Evolutionary conservation across 2,113 vertebrate genomes (phyloP).

Genomic region (Lethenteron camtschaticum): DNA sequence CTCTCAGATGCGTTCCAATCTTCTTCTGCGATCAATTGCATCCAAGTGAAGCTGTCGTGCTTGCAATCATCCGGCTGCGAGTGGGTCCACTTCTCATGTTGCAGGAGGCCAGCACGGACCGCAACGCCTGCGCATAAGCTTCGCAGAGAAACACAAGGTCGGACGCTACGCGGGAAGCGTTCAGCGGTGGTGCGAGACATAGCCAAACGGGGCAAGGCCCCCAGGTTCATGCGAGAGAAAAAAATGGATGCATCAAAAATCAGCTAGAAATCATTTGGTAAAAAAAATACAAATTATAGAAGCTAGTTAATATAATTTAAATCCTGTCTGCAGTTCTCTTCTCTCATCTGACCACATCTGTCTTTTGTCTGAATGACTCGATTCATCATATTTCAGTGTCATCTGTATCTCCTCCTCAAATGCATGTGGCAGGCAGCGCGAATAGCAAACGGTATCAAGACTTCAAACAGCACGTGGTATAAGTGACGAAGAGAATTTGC

Average conservation of each 20-base stretch:
- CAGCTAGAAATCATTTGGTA: neutral
- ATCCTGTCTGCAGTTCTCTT: neutral
- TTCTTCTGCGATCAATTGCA: no score
- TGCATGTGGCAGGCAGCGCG: no score
- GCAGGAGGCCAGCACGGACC: conserved; percentile 35
- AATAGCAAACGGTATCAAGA: no score
- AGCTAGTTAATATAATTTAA: neutral
- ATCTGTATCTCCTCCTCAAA: no score
- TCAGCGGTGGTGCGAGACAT: no score
- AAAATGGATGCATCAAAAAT: neutral
- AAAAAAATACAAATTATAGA: neutral
- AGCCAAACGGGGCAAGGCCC: neutral
- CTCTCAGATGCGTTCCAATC: no score
- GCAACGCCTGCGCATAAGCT: conserved; percentile 46
- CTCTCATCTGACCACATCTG: no score
- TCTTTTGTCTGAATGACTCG: no score
- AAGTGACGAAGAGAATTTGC: no score
- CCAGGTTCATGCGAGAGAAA: neutral
- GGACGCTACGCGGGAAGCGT: neutral
- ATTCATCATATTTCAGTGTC: no score
- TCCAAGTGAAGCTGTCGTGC: no score
- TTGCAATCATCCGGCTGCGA: neutral
- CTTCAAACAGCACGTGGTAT: no score
- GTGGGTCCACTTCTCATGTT: conserved; percentile 15
- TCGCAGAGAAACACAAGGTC: conserved; percentile 8